phyloP scores from a whole-genome alignment of 2,797 vertebrate genomes.

The Centroberyx gerrardi region DNA sequence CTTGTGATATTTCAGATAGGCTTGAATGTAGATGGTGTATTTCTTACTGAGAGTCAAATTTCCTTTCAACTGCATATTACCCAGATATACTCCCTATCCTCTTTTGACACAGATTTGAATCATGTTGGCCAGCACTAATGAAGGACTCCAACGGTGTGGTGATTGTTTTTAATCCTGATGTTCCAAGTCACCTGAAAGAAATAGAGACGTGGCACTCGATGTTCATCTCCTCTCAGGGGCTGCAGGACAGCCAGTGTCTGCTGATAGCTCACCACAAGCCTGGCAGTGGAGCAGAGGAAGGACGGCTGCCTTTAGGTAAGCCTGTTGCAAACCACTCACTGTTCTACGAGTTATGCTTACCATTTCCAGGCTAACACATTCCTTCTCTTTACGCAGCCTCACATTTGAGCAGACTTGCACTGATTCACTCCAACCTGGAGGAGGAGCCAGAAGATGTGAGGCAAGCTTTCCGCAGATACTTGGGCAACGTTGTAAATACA shows the following conservation, averaged over 20 bases:
- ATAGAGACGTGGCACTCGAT: constrained; percentile 92
- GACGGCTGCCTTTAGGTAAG: constrained; percentile 88
- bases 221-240: constrained; percentile 91
- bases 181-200: constrained; percentile 94
- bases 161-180: constrained; percentile 93
- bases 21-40: not conserved
- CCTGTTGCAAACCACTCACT: not conserved
- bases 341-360: constrained; percentile 1
- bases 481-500: constrained; percentile 88
- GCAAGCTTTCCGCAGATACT: constrained; percentile 90
- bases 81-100: not conserved
- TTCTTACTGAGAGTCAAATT: not conserved
- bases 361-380: constrained; percentile 23
- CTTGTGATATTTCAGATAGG: not conserved
- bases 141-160: constrained; percentile 93
- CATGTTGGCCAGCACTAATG: constrained; percentile 97
- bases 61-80: not conserved
- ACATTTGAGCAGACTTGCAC: constrained; percentile 88
- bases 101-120: constrained; percentile 89
- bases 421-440: constrained; percentile 95
- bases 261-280: constrained; percentile 96
- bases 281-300: constrained; percentile 81
- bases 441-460: constrained; percentile 94
- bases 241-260: constrained; percentile 92
- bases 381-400: constrained; percentile 81